These are phyloP conservation scores for Myopa tessellatipennis DNA, from an alignment of 2,888 invertebrate genomes.

Conservation along the genomic window DNA sequence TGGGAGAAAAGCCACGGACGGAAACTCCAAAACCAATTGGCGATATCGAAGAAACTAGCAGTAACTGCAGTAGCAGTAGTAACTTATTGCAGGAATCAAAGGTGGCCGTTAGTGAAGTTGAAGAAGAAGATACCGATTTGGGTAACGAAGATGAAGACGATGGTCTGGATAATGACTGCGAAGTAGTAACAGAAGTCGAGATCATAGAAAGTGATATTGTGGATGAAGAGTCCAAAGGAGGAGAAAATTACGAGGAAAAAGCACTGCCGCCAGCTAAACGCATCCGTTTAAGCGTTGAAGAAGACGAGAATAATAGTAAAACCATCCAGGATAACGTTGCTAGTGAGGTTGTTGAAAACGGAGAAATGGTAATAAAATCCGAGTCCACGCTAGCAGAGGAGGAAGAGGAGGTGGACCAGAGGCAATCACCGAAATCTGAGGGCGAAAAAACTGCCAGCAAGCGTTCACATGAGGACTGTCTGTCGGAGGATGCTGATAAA, in stretches of 20 bases:
- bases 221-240: slow-evolving; percentile 42
- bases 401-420: background rate
- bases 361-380: slow-evolving; percentile 13
- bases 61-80: slow-evolving; percentile 59
- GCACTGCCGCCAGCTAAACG: slow-evolving; percentile 53
- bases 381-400: background rate
- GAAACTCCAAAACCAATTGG: background rate
- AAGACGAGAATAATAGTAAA: slow-evolving; percentile 42
- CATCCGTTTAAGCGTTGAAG: slow-evolving; percentile 50
- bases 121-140: slow-evolving; percentile 41
- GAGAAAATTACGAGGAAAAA: slow-evolving; percentile 43
- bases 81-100: slow-evolving; percentile 58
- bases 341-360: background rate
- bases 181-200: slow-evolving; percentile 43
- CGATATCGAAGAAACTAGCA: slow-evolving; percentile 54
- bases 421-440: slow-evolving; percentile 28
- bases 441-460: slow-evolving; percentile 27
- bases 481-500: slow-evolving; percentile 22
- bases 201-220: slow-evolving; percentile 45
- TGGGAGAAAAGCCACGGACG: background rate
- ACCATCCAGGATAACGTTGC: slow-evolving; percentile 15
- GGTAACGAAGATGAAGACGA: slow-evolving; percentile 48
- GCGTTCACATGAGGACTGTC: slow-evolving; percentile 33
- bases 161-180: slow-evolving; percentile 40
- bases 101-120: slow-evolving; percentile 35